phyloP scores from a whole-genome alignment of 1,140 invertebrate genomes.

The Caenorhabditis latens region DNA sequence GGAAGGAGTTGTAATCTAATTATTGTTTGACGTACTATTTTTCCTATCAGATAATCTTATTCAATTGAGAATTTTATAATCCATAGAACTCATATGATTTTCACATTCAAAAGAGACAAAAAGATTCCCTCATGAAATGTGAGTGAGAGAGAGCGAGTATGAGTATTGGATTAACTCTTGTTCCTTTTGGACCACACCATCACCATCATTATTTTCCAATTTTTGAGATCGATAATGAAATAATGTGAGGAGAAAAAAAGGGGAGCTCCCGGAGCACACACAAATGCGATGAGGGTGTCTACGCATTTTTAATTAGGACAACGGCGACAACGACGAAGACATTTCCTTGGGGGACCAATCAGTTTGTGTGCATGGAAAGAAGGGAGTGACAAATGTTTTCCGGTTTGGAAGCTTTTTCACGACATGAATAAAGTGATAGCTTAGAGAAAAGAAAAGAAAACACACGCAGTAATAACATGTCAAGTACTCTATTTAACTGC shows the following conservation, averaged over 20 bases:
- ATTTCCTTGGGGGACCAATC: conserved; percentile 53
- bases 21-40: conserved; percentile 31
- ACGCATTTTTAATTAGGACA: conserved; percentile 54
- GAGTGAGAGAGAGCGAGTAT: neutral
- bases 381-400: conserved; percentile 14
- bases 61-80: neutral
- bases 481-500: no score
- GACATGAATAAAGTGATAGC: neutral
- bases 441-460: neutral
- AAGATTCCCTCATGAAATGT: neutral
- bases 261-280: conserved; percentile 5
- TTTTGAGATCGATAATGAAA: conserved; percentile 29
- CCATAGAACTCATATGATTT: neutral
- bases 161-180: neutral
- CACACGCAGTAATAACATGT: no score
- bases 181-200: neutral
- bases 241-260: conserved; percentile 12
- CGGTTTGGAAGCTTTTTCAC: neutral
- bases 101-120: neutral
- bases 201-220: conserved; percentile 1
- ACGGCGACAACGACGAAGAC: conserved; percentile 47
- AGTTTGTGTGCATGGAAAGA: conserved; percentile 24
- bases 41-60: neutral
- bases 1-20: neutral
- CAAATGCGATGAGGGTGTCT: conserved; percentile 48